Percentiles rank a stretch among this genome's conserved stretches.
These are phyloP conservation scores for Pelochelys cantorii DNA, from an alignment of 2,797 vertebrate genomes.

Conservation along the genomic window DNA sequence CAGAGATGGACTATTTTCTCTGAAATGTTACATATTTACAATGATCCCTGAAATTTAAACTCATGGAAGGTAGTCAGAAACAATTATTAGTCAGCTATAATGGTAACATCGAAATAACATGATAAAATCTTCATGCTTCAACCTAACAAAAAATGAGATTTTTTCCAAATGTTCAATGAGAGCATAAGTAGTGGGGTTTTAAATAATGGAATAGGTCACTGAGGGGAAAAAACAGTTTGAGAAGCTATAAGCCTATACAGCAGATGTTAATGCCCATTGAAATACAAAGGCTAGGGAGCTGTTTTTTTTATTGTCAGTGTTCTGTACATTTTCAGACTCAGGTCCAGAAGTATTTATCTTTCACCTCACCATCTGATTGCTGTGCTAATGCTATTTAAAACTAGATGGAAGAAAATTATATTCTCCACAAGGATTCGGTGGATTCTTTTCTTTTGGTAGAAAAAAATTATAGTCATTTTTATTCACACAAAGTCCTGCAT, in stretches of 20 bases:
- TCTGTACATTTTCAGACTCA: slow-evolving; percentile 60
- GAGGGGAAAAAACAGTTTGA: slow-evolving; percentile 54
- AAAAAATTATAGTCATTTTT: slow-evolving; percentile 73
- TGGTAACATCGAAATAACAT: slow-evolving; percentile 42
- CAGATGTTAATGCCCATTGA: slow-evolving; percentile 73
- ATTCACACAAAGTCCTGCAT: slow-evolving; percentile 67
- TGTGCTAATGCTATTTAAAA: slow-evolving; percentile 78
- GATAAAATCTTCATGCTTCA: slow-evolving; percentile 38
- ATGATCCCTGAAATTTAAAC: slow-evolving; percentile 47
- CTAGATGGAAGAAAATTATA: slow-evolving; percentile 76
- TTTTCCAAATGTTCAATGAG: slow-evolving; percentile 26
- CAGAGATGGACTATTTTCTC: neutral
- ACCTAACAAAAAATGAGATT: slow-evolving; percentile 21
- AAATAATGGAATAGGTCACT: slow-evolving; percentile 60
- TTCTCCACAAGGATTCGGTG: slow-evolving; percentile 63
- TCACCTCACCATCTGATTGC: slow-evolving; percentile 75
- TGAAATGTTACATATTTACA: neutral
- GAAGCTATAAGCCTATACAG: slow-evolving; percentile 33
- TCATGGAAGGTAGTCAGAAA: slow-evolving; percentile 33
- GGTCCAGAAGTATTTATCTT: slow-evolving; percentile 72
- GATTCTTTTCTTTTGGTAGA: slow-evolving; percentile 72
- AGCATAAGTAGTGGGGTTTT: slow-evolving; percentile 34
- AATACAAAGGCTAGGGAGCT: slow-evolving; percentile 61
- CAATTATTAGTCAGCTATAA: slow-evolving; percentile 20
- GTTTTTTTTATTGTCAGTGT: slow-evolving; percentile 52